phyloP scores from a whole-genome alignment of 2,888 invertebrate species.

The Gerris lacustris region DNA sequence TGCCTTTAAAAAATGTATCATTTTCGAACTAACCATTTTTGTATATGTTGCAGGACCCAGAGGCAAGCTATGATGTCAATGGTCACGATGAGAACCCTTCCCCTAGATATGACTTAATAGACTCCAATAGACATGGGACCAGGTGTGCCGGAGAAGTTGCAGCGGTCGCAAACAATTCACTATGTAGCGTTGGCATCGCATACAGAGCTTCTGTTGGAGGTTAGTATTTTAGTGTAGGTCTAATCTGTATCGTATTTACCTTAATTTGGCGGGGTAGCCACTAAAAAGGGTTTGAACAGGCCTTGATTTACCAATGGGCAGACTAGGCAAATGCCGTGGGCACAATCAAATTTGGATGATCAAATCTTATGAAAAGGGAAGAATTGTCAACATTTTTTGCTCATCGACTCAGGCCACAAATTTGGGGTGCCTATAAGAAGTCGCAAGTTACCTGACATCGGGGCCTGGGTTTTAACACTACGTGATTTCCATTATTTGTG shows the following conservation, averaged over 20 bases:
- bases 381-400: too few species aligned
- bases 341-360: too few species aligned
- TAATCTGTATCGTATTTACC: neutral
- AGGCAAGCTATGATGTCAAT: conserved; percentile 95
- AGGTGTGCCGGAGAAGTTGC: conserved; percentile 97
- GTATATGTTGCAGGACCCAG: conserved; percentile 57
- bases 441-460: too few species aligned
- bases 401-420: too few species aligned
- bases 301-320: too few species aligned
- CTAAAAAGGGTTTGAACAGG: neutral
- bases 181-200: conserved; percentile 94
- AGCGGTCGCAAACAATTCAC: conserved; percentile 87
- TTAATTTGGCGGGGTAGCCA: neutral
- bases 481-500: too few species aligned
- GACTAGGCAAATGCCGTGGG: too few species aligned
- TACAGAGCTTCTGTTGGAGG: conserved; percentile 89
- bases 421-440: too few species aligned
- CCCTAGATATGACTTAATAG: conserved; percentile 92
- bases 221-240: conserved; percentile 35
- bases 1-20: too few species aligned
- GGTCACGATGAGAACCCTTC: conserved; percentile 91
- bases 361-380: too few species aligned
- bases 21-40: too few species aligned
- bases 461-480: too few species aligned
- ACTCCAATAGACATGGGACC: conserved; percentile 91